Conservation (phyloP, 1,140 invertebrate genomes). For the Lethocerus indicus region DNA sequence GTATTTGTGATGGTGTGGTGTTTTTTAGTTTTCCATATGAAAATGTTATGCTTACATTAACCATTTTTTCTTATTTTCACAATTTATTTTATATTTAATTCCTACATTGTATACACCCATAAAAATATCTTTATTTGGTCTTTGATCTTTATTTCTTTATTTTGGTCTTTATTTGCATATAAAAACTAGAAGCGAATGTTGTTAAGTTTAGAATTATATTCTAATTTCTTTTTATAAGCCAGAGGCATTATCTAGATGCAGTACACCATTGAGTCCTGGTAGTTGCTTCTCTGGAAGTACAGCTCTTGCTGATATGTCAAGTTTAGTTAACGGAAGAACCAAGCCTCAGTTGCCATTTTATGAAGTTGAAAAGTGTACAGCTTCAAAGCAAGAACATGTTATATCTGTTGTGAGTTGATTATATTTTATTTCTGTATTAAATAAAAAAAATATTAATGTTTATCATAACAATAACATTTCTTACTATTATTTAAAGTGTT, state of each 20-base stretch:
- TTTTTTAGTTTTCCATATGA: background rate
- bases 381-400: conserved; percentile 70
- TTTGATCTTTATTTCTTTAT: too few species aligned
- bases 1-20: too few species aligned
- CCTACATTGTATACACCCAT: too few species aligned
- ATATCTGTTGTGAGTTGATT: conserved; percentile 48
- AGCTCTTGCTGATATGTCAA: conserved; percentile 4
- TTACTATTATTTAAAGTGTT: too few species aligned
- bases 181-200: too few species aligned
- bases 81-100: too few species aligned
- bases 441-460: too few species aligned
- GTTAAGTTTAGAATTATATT: conserved; percentile 1
- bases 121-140: too few species aligned
- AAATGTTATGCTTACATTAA: background rate
- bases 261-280: conserved; percentile 61
- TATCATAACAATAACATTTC: too few species aligned
- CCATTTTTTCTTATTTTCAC: background rate
- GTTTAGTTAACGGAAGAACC: background rate
- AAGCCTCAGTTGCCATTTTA: conserved; percentile 44
- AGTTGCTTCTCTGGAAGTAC: conserved; percentile 23
- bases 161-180: too few species aligned
- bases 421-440: conserved; percentile 1
- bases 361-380: conserved; percentile 68
- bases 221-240: conserved; percentile 31
- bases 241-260: conserved; percentile 64